Conservation (phyloP, 2,888 invertebrate species). For the Tipula confusa region DNA sequence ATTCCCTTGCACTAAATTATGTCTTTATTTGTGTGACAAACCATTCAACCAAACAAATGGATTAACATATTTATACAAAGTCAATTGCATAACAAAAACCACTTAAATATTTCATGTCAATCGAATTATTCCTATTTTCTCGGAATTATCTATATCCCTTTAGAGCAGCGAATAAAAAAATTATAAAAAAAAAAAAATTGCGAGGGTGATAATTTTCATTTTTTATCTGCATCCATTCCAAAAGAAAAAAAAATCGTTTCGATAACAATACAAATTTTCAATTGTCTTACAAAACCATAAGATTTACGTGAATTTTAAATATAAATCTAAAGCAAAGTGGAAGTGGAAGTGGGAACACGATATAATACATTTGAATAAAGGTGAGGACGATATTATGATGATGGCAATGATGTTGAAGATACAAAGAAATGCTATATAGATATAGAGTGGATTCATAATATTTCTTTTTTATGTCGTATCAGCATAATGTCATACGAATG, state of each 20-base stretch:
- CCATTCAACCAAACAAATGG: slow-evolving; percentile 20
- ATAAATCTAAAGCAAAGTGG: neutral
- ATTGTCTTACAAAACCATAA: slow-evolving; percentile 20
- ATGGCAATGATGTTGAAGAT: slow-evolving; percentile 16
- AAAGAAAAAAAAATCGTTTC: neutral
- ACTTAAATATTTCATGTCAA: slow-evolving; percentile 16
- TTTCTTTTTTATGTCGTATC: slow-evolving; percentile 25
- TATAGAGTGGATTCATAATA: neutral
- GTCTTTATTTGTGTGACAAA: neutral
- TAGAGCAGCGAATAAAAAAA: too few species aligned
- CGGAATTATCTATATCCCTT: neutral
- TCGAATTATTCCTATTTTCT: neutral
- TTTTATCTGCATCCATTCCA: neutral
- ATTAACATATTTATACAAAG: slow-evolving; percentile 3
- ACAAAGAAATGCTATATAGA: neutral
- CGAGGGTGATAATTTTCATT: slow-evolving; percentile 5
- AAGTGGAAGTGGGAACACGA: neutral
- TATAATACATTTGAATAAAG: neutral
- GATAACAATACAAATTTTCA: neutral
- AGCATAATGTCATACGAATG: slow-evolving; percentile 3
- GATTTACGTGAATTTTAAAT: slow-evolving; percentile 25
- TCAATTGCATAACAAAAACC: neutral
- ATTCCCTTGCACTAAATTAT: neutral
- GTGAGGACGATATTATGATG: neutral
- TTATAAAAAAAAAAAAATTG: neutral